Conservation (phyloP, 2,113 vertebrate species). For the Vulpes ferrilata region DNA sequence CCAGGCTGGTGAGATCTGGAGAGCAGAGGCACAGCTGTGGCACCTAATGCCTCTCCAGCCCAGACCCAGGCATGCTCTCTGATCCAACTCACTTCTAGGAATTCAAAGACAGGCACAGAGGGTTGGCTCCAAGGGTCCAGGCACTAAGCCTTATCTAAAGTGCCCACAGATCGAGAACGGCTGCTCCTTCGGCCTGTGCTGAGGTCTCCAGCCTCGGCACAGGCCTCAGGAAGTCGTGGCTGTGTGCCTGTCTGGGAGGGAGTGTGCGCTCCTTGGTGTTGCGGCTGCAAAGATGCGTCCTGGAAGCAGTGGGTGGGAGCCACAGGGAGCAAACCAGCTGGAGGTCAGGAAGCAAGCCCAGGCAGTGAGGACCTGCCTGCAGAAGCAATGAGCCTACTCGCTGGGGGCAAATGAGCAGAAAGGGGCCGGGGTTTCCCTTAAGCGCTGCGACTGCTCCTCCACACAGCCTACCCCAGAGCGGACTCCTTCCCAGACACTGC, state of each 20-base stretch:
- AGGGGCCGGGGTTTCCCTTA: not conserved
- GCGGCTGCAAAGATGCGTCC: fast-evolving
- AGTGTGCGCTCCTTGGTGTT: not conserved
- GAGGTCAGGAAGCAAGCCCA: too few species aligned
- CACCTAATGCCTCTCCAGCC: not conserved
- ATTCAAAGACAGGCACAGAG: not conserved
- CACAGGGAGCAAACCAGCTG: not conserved
- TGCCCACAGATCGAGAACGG: not conserved
- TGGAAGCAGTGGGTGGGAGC: not conserved
- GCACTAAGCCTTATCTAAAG: not conserved
- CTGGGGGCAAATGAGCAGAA: fast-evolving
- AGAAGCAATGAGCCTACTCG: fast-evolving
- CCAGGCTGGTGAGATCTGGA: too few species aligned
- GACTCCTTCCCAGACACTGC: not conserved
- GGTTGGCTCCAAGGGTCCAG: not conserved
- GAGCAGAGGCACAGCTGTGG: not conserved
- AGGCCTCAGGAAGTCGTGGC: fast-evolving
- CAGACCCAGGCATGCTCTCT: fast-evolving
- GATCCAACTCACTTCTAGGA: not conserved
- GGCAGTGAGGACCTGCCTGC: not conserved
- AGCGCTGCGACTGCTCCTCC: fast-evolving
- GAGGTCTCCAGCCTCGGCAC: not conserved
- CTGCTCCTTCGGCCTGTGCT: not conserved
- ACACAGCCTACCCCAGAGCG: not conserved
- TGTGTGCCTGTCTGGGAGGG: fast-evolving